These are phyloP conservation scores for Lamprologus tigripictilis DNA, from an alignment of 2,113 vertebrate genomes.

Conservation along the genomic window DNA sequence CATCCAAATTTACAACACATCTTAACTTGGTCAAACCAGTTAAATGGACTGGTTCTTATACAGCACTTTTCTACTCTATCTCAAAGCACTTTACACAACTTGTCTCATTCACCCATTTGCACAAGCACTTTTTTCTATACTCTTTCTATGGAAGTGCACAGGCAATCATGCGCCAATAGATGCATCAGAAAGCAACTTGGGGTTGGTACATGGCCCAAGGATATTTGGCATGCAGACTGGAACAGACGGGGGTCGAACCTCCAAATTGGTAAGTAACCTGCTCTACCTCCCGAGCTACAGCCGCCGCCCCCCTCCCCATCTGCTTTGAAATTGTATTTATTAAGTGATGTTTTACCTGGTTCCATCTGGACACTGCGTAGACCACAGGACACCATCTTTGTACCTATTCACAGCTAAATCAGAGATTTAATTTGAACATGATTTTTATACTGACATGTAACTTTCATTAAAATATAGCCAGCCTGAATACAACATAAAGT, in stretches of 20 bases:
- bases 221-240: not conserved
- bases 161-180: too few relatives aligned
- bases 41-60: too few relatives aligned
- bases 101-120: too few relatives aligned
- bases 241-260: not conserved
- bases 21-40: too few relatives aligned
- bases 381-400: not conserved
- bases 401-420: not conserved
- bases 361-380: not conserved
- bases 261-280: not conserved
- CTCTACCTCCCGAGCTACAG: not conserved
- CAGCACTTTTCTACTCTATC: too few relatives aligned
- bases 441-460: not conserved
- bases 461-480: not conserved
- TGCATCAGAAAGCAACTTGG: not conserved
- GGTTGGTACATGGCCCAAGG: not conserved
- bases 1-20: too few relatives aligned
- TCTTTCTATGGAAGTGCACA: too few relatives aligned
- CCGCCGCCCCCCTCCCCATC: rapidly evolving
- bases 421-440: not conserved
- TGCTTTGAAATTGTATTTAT: not conserved
- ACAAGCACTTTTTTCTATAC: too few relatives aligned
- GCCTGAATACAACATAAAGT: not conserved
- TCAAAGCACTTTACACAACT: too few relatives aligned
- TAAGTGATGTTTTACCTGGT: not conserved